Conservation (phyloP, 2,888 invertebrate species). For the Aproaerema taeniolella region DNA sequence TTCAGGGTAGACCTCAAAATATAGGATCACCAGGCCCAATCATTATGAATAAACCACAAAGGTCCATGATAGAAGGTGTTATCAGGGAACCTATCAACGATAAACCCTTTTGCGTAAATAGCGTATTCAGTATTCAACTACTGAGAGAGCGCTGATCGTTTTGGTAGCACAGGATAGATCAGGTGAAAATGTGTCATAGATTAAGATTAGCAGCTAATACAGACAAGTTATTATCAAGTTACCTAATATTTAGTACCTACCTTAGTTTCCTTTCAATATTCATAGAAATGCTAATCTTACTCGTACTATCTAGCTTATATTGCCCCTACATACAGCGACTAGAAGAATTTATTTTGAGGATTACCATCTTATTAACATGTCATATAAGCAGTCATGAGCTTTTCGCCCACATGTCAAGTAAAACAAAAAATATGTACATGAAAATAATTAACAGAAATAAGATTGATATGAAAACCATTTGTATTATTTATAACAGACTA, state of each 20-base stretch:
- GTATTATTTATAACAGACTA: too few relatives aligned
- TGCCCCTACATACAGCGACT: too few relatives aligned
- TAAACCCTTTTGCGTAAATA: constrained; percentile 66
- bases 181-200: constrained; percentile 18
- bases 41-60: constrained; percentile 43
- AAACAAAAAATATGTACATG: too few relatives aligned
- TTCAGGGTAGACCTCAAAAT: constrained; percentile 19
- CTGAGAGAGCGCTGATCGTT: constrained; percentile 26
- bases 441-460: too few relatives aligned
- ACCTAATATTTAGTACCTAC: not conserved
- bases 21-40: constrained; percentile 21
- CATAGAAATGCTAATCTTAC: too few relatives aligned
- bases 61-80: constrained; percentile 34
- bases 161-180: constrained; percentile 29
- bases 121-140: constrained; percentile 52
- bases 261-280: too few relatives aligned
- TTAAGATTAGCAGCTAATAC: not conserved
- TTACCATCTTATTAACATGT: too few relatives aligned
- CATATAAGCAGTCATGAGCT: too few relatives aligned
- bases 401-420: too few relatives aligned
- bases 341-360: too few relatives aligned
- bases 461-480: too few relatives aligned
- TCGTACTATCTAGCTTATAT: too few relatives aligned
- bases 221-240: not conserved
- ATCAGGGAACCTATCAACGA: constrained; percentile 53